Conservation (phyloP, 2,888 invertebrate species). For the Epistrophella euchroma region DNA sequence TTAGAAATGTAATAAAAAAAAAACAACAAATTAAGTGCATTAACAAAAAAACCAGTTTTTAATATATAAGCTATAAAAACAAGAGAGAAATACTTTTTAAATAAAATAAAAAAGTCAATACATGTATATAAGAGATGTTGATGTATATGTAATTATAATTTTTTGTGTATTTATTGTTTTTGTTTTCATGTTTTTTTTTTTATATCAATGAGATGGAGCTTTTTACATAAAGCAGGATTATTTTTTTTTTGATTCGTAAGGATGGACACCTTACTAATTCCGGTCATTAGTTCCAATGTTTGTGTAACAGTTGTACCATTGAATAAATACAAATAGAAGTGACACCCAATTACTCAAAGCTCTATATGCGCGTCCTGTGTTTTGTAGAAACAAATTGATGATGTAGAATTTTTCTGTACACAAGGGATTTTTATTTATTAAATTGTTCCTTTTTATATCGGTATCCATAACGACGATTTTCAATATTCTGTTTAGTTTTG, state of each 20-base stretch:
- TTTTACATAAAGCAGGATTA: background rate
- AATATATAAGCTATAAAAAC: slow-evolving; percentile 63
- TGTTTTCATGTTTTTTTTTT: background rate
- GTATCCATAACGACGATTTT: too few relatives aligned
- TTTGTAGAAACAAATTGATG: too few relatives aligned
- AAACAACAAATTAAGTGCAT: slow-evolving; percentile 73
- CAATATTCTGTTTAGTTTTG: too few relatives aligned
- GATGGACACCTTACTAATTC: too few relatives aligned
- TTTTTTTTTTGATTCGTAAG: background rate
- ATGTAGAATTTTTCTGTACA: too few relatives aligned
- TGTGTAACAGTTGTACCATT: too few relatives aligned
- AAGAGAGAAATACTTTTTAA: slow-evolving; percentile 71
- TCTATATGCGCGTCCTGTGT: too few relatives aligned
- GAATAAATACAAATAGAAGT: too few relatives aligned
- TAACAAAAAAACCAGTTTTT: slow-evolving; percentile 75
- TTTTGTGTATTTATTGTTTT: slow-evolving; percentile 38
- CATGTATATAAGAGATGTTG: slow-evolving; percentile 67
- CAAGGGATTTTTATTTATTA: too few relatives aligned
- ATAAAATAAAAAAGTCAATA: slow-evolving; percentile 70
- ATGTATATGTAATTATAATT: slow-evolving; percentile 53
- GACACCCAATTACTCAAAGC: too few relatives aligned
- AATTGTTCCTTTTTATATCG: too few relatives aligned
- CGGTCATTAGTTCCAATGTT: too few relatives aligned
- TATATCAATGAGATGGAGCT: background rate
- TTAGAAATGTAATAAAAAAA: slow-evolving; percentile 71